Percentiles rank a stretch among this genome's conserved stretches.
phyloP scores from a whole-genome alignment of 2,888 invertebrate genomes.

The Diarsia mendica region DNA sequence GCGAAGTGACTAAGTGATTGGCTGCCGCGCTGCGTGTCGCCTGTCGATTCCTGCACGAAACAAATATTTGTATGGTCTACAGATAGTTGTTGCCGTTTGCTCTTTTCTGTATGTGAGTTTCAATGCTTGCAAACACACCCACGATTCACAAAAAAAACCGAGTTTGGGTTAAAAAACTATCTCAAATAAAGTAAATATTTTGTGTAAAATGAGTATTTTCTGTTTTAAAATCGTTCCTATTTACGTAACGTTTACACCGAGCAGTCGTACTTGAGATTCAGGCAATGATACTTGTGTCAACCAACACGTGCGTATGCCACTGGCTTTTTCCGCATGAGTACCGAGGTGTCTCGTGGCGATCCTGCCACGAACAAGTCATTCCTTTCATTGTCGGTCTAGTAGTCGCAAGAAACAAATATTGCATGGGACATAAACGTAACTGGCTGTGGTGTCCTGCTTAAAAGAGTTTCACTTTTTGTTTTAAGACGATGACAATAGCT shows the following conservation, averaged over 20 bases:
- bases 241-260: neutral
- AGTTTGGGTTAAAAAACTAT: neutral
- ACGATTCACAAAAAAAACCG: neutral
- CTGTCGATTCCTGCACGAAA: neutral
- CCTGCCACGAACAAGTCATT: neutral
- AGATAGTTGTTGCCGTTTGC: neutral
- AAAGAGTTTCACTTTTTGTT: too few species aligned
- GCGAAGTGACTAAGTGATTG: neutral
- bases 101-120: neutral
- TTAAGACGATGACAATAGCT: too few species aligned
- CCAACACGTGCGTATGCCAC: neutral
- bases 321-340: neutral
- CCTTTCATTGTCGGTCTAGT: neutral
- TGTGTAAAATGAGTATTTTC: neutral
- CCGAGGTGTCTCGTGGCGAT: neutral
- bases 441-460: too few species aligned
- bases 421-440: too few species aligned
- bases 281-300: neutral
- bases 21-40: neutral
- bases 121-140: neutral
- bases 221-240: neutral
- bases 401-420: too few species aligned
- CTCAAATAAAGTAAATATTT: neutral
- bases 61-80: neutral
- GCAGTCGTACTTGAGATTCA: neutral